phyloP scores from a whole-genome alignment of 2,113 vertebrate genomes.

The Pseudorectes ferrugineus region DNA sequence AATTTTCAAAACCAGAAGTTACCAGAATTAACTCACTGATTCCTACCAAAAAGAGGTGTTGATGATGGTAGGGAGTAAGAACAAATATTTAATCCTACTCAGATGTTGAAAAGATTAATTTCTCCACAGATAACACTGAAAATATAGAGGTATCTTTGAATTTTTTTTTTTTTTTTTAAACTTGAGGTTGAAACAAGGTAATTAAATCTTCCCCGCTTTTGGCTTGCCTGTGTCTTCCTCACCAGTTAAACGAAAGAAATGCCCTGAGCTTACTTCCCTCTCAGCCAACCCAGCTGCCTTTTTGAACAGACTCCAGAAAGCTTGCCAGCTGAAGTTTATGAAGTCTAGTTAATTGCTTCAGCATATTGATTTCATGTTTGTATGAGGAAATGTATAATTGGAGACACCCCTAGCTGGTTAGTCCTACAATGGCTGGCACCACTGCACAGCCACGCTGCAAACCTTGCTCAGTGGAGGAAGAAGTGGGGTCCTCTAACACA shows the following conservation, averaged over 20 bases:
- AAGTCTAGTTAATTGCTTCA: conserved; percentile 31
- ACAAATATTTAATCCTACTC: not conserved
- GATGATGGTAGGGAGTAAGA: not conserved
- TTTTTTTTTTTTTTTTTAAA: not conserved
- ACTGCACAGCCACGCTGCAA: not conserved
- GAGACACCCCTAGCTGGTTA: not conserved
- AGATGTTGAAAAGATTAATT: not conserved
- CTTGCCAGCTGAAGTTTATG: conserved; percentile 44
- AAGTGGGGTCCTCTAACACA: not conserved
- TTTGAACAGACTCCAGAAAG: not conserved
- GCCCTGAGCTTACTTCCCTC: not conserved
- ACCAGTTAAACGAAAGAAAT: not conserved
- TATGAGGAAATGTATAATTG: not conserved
- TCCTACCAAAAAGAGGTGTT: not conserved
- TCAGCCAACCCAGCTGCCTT: not conserved
- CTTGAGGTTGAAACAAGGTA: not conserved
- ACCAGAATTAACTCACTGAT: not conserved
- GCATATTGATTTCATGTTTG: conserved; percentile 37
- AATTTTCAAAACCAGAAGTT: not conserved
- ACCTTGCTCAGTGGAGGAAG: not conserved
- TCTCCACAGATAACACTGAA: not conserved
- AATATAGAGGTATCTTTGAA: not conserved
- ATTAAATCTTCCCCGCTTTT: not conserved
- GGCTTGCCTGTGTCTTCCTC: not conserved
- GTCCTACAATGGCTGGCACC: not conserved